Evolutionary conservation across 1,140 invertebrate species (phyloP), one percentile per base, ranked within the genome.

Genomic region (Ganaspis sp.): DNA sequence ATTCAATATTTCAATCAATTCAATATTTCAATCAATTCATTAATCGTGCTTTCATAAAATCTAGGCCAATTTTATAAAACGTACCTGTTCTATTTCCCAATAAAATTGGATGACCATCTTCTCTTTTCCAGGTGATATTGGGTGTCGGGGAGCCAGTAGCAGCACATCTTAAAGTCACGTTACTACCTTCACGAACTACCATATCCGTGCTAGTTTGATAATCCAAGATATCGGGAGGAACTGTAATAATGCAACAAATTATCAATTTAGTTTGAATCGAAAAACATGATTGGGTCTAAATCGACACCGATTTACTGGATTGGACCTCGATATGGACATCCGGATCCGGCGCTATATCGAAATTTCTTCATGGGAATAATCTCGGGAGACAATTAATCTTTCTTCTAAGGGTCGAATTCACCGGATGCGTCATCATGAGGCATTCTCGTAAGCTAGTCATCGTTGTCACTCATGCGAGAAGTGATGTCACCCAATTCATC

Each of bases 181-280:
- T 97, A 58, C 94, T 94, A 17, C 96, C 96, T 91, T 98, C 97
- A 49, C 95, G 91, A n/a, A 96, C 95, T 71, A 97, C 95, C 92
- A 97, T 95, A 89, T 98, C 97, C 11, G 95, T 95, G 86, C 96
- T 96, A 40, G 96, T 97, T 69, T 95, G 94, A 83, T 95, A 94
- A 91, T 97, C 96, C 86, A 97, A 90, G 82, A 96, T 97, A 87
- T 96, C 95, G 34, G 97, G 97, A 26, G 96, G 96, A 78, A 98
- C 97, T 97, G 91, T 49, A 49, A 49, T 49, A 49, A 49, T 49
- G 45, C 45, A 49, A 49, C 15, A n/a, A 8, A 49, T 17, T 49
- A 15, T 49, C 17, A 49, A 49, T 49, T 4, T 49, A 5, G 17
- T n/a, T 17, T 49, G 5, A 49, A 17, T 49, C 1, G 45, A 49